These are phyloP conservation scores for Hydra vulgaris DNA, from an alignment of 30 jellyfish, hydroid and myxozoan genomes.

Conservation along the genomic window DNA sequence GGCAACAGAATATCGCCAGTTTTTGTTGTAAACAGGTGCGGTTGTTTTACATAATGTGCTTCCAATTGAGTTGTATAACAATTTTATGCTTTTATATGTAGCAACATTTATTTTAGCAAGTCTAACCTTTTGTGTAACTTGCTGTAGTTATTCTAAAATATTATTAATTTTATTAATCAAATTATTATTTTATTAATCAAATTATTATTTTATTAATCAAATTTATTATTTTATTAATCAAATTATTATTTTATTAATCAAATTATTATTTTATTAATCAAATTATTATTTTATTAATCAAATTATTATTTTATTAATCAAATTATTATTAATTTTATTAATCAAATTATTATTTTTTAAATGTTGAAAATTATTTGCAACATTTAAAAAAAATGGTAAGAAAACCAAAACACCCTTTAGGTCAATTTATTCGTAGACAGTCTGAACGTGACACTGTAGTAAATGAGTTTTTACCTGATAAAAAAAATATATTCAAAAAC, in stretches of 20 bases:
- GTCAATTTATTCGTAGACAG: neutral
- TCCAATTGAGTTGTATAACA: neutral
- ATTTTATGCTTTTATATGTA: neutral
- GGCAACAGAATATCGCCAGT: neutral
- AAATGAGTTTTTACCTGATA: neutral
- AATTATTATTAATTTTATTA: too few species aligned
- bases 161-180: too few species aligned
- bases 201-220: too few species aligned
- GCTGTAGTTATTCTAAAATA: neutral
- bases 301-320: too few species aligned
- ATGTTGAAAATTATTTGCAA: neutral
- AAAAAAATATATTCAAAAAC: neutral
- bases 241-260: neutral
- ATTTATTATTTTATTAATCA: too few species aligned
- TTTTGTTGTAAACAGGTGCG: neutral
- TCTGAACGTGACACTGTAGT: neutral
- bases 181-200: too few species aligned
- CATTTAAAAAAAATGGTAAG: neutral
- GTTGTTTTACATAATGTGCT: neutral
- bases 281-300: too few species aligned
- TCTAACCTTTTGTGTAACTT: neutral
- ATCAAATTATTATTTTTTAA: too few species aligned
- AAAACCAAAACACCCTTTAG: neutral
- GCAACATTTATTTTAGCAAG: neutral
- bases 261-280: too few species aligned